Base-by-base conservation (phyloP, 2,113 vertebrate genomes). In the Sakesphorus luctuosus region DNA sequence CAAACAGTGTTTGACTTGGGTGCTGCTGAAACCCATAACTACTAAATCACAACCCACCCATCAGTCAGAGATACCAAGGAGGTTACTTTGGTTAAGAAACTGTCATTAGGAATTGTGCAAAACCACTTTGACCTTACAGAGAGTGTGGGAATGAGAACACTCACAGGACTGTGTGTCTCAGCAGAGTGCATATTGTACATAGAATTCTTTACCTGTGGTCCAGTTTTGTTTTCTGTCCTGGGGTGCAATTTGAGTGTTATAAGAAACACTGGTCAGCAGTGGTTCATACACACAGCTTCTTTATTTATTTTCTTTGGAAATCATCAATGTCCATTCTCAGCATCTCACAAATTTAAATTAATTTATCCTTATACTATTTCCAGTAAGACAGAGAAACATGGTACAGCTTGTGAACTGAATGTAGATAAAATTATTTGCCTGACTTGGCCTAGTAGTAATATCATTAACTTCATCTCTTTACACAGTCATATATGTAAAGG, bases 11-110 rank as follows among this genome's bases (percentile, higher is more conserved):
- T 95, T 96, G 92, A 83, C 74, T 73, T 66, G 84, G 36, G 47
- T 90, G 89, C 36, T 93, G 75, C 73, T 94, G 96, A 97, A 97
- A 97, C 96, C 94, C 69, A 1, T 95, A 97, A 97, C 95, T 96
- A 97, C 75, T 92, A 74, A 89, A 90, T 92, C 91, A 92, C 58
- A 97, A 94, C 38, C 28, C 52, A 66, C 65, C 40, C 79, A 62
- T 88, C 88, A 87, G 49, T 94, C 68, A 93, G 82, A 92, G 38
- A 74, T 43, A 47, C 0, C 33, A 67, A 69, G n/a, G 49, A 85
- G 35, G 19, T 81, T 90, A 28, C 21, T 92, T 90, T 87, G 23
- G 28, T 68, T 96, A 61, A 63, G 67, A 89, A 96, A 66, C 13
- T 69, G 46, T 67, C 44, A 59, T 84, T 91, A 87, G 61, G 61